These are phyloP conservation scores for Drosophila parvula DNA, from an alignment of 1,140 invertebrate genomes.

Conservation along the genomic window DNA sequence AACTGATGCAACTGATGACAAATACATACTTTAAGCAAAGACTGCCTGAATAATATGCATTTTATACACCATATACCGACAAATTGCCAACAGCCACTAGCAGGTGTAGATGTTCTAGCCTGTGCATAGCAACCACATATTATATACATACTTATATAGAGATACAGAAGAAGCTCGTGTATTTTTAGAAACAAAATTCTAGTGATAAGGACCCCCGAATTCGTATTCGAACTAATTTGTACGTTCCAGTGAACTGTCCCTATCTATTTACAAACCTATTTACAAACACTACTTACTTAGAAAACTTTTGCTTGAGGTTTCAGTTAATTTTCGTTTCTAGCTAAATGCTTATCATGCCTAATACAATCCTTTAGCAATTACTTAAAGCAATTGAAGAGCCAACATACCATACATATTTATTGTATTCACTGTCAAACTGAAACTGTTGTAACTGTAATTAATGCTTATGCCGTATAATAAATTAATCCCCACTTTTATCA, in stretches of 20 bases:
- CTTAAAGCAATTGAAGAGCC: constrained; percentile 53
- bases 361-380: constrained; percentile 33
- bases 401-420: constrained; percentile 25
- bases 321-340: constrained; percentile 63
- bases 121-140: constrained; percentile 47
- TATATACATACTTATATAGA: constrained; percentile 21
- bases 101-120: constrained; percentile 46
- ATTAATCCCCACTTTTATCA: constrained; percentile 54
- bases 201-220: constrained; percentile 40
- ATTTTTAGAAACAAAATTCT: constrained; percentile 60
- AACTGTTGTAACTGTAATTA: constrained; percentile 43
- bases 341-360: constrained; percentile 58
- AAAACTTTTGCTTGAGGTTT: constrained; percentile 48
- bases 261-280: constrained; percentile 28
- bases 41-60: constrained; percentile 69
- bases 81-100: constrained; percentile 55
- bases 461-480: constrained; percentile 56
- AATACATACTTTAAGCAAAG: constrained; percentile 72
- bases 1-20: constrained; percentile 78
- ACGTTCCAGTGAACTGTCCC: constrained; percentile 46
- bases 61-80: constrained; percentile 54
- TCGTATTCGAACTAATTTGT: constrained; percentile 38
- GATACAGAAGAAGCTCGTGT: constrained; percentile 30
- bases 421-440: constrained; percentile 21
- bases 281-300: constrained; percentile 52